Evolutionary conservation across 2,888 invertebrate genomes (phyloP).

Genomic region (Leucoptera coffeella): DNA sequence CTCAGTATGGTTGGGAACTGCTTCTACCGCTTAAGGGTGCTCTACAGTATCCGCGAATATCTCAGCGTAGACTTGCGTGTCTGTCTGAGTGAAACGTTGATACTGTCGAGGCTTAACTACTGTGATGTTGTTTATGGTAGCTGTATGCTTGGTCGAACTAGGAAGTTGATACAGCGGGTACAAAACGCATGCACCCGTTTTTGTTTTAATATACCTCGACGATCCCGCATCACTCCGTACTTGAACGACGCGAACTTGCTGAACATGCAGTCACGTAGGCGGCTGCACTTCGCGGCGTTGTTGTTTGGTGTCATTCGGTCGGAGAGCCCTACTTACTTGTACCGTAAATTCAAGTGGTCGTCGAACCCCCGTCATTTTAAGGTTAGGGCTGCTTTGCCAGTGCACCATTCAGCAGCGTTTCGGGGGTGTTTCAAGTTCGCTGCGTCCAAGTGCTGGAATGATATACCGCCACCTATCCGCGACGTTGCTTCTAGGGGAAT

Average conservation of each 20-base stretch:
- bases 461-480: too few relatives aligned
- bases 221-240: constrained; percentile 5
- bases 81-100: constrained; percentile 4
- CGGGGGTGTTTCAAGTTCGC: too few relatives aligned
- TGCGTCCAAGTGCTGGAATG: too few relatives aligned
- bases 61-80: constrained; percentile 3
- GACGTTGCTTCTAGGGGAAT: too few relatives aligned
- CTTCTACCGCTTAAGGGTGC: constrained; percentile 6
- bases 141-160: background rate
- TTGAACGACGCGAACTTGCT: constrained; percentile 4
- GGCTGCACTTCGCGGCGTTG: background rate
- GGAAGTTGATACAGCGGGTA: constrained; percentile 1
- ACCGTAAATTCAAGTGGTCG: too few relatives aligned
- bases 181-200: constrained; percentile 6
- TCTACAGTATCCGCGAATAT: constrained; percentile 4
- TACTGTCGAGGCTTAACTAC: constrained; percentile 6
- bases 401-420: too few relatives aligned
- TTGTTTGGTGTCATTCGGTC: background rate
- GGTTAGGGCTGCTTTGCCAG: too few relatives aligned
- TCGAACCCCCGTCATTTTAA: too few relatives aligned
- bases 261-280: constrained; percentile 3
- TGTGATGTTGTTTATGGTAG: constrained; percentile 3
- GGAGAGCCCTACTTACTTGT: too few relatives aligned
- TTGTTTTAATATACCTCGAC: constrained; percentile 6
- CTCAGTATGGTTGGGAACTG: constrained; percentile 2